These are phyloP conservation scores for Vultur gryphus DNA, from an alignment of 2,797 vertebrate species.

Conservation along the genomic window DNA sequence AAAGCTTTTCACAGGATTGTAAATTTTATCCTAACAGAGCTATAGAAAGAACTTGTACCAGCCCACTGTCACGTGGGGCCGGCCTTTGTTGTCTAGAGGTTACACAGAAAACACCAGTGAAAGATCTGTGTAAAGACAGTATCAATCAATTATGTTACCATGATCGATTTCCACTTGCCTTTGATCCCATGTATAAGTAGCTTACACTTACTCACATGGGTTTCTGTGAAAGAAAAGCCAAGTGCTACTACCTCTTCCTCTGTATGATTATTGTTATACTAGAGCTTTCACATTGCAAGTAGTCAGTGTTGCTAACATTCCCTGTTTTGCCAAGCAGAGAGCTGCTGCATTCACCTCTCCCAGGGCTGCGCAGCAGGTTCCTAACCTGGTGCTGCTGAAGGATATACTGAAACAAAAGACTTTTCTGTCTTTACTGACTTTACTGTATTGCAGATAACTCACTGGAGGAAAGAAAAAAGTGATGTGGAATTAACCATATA, in stretches of 20 bases:
- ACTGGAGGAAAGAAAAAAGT: not conserved
- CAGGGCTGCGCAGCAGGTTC: not conserved
- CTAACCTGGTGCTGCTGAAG: not conserved
- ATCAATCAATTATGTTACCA: not conserved
- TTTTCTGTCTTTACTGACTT: not conserved
- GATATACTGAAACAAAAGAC: not conserved
- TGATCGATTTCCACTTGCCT: not conserved
- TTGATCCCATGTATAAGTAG: slow-evolving; percentile 1
- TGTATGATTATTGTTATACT: not conserved
- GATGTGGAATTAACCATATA: not conserved
- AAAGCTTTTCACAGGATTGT: not conserved
- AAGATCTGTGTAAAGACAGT: not conserved
- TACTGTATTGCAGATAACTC: not conserved
- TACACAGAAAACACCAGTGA: not conserved
- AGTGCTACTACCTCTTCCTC: not conserved
- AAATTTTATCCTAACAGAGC: not conserved
- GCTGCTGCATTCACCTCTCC: not conserved
- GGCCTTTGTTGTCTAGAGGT: not conserved
- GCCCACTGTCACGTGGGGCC: not conserved
- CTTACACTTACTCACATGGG: not conserved
- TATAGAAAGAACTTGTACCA: not conserved
- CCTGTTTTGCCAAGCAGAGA: not conserved
- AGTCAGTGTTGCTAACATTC: not conserved
- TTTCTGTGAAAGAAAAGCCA: not conserved
- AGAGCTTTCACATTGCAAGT: not conserved